A percentile compares a stretch with the other conserved stretches of the same genome.
Evolutionary conservation across 1,140 invertebrate species (phyloP).

Genomic region (Drosophila hydei): DNA sequence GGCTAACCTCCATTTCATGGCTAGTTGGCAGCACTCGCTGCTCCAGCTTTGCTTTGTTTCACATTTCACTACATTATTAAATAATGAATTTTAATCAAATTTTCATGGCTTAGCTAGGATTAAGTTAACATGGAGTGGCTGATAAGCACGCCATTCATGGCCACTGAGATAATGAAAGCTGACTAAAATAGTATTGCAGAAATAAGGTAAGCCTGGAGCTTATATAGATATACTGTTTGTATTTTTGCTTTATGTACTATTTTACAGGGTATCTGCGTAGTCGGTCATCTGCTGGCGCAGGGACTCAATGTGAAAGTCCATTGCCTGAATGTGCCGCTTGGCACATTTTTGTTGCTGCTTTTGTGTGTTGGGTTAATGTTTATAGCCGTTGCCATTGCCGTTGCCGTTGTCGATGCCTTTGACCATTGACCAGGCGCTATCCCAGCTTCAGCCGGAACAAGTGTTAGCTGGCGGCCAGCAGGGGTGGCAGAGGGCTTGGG

Average conservation of each 20-base stretch:
- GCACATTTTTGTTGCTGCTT: conserved; percentile 20
- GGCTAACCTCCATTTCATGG: too few relatives aligned
- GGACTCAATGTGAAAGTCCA: background rate
- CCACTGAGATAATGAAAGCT: background rate
- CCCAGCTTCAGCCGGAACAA: conserved; percentile 12
- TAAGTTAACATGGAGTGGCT: background rate
- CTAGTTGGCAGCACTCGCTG: too few relatives aligned
- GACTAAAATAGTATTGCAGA: too few relatives aligned
- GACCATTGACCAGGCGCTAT: conserved; percentile 34
- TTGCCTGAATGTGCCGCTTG: conserved; percentile 4
- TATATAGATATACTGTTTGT: too few relatives aligned
- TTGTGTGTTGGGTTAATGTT: conserved; percentile 33
- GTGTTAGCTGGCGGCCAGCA: background rate
- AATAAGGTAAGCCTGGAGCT: too few relatives aligned
- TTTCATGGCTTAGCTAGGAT: too few relatives aligned
- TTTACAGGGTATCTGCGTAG: background rate
- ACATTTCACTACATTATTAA: too few relatives aligned
- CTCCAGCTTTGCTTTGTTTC: too few relatives aligned
- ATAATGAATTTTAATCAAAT: too few relatives aligned
- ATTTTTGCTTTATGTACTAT: too few relatives aligned
- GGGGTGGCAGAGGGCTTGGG: background rate
- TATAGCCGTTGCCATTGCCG: conserved; percentile 23
- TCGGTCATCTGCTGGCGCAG: background rate
- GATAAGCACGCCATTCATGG: too few relatives aligned
- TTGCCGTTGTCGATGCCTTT: conserved; percentile 6